phyloP scores from a whole-genome alignment of 2,888 invertebrate genomes.

The Eristalinus sepulchralis region DNA sequence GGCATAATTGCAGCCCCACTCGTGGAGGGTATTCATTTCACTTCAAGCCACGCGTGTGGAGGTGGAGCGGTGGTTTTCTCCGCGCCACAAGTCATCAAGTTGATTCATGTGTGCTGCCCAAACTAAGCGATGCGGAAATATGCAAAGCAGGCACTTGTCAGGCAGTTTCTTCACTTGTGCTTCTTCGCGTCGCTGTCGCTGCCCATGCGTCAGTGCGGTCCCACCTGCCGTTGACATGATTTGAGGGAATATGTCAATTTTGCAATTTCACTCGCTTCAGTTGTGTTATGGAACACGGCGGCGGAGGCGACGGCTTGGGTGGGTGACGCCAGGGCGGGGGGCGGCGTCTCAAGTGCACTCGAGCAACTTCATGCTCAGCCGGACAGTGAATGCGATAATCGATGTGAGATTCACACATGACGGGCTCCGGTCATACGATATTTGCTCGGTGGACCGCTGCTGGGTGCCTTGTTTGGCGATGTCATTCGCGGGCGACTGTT shows the following conservation, averaged over 20 bases:
- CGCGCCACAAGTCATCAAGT: slow-evolving; percentile 34
- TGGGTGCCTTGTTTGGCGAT: slow-evolving; percentile 25
- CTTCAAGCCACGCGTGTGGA: too few species aligned
- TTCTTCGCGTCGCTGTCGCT: neutral
- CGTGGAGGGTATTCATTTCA: neutral
- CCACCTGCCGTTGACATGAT: slow-evolving; percentile 50
- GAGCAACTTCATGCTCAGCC: slow-evolving; percentile 59
- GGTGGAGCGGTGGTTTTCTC: slow-evolving; percentile 21
- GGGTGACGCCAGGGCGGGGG: neutral
- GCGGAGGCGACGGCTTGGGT: slow-evolving; percentile 20
- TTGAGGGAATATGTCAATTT: slow-evolving; percentile 60
- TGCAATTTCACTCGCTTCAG: slow-evolving; percentile 56
- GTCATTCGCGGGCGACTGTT: slow-evolving; percentile 32
- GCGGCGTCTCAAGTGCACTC: slow-evolving; percentile 40
- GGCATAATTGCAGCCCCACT: neutral
- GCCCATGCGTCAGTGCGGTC: neutral
- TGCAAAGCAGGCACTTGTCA: slow-evolving; percentile 56
- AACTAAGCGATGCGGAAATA: slow-evolving; percentile 55
- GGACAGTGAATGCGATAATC: slow-evolving; percentile 52
- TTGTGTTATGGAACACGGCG: slow-evolving; percentile 39
- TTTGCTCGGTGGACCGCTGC: slow-evolving; percentile 4
- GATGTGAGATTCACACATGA: slow-evolving; percentile 55
- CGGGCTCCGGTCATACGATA: slow-evolving; percentile 31
- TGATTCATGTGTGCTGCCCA: slow-evolving; percentile 39
- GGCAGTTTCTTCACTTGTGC: neutral